Conservation (phyloP, 1,140 invertebrate genomes). For the Coptotermes formosanus region DNA sequence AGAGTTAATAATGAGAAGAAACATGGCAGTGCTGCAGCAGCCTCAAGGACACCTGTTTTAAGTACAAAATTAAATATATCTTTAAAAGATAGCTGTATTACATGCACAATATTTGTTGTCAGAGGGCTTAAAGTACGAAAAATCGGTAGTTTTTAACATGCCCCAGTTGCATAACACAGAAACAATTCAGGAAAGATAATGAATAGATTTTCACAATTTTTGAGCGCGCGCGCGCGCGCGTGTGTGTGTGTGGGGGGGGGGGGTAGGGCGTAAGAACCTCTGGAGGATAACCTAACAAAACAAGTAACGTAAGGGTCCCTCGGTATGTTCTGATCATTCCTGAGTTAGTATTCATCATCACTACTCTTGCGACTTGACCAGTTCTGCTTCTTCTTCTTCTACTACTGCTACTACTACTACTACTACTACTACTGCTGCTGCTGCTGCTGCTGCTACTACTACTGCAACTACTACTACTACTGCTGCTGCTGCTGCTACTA, state of each 20-base stretch:
- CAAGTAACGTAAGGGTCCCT: too few species aligned
- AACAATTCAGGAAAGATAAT: too few species aligned
- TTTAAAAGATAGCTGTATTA: not conserved
- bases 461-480: not conserved
- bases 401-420: not conserved
- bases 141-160: too few species aligned
- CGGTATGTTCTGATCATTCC: too few species aligned
- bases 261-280: too few species aligned
- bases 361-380: not conserved
- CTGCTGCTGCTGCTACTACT: not conserved
- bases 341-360: not conserved
- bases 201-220: too few species aligned
- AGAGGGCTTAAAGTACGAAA: too few species aligned
- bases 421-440: not conserved
- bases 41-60: not conserved
- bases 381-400: not conserved
- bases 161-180: too few species aligned
- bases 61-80: not conserved
- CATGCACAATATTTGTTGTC: too few species aligned
- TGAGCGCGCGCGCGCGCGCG: too few species aligned
- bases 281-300: too few species aligned
- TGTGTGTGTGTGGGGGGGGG: too few species aligned
- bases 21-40: not conserved
- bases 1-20: not conserved
- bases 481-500: not conserved